These are phyloP conservation scores for Tetragonula carbonaria DNA, from an alignment of 2,888 invertebrate genomes.

Conservation along the genomic window DNA sequence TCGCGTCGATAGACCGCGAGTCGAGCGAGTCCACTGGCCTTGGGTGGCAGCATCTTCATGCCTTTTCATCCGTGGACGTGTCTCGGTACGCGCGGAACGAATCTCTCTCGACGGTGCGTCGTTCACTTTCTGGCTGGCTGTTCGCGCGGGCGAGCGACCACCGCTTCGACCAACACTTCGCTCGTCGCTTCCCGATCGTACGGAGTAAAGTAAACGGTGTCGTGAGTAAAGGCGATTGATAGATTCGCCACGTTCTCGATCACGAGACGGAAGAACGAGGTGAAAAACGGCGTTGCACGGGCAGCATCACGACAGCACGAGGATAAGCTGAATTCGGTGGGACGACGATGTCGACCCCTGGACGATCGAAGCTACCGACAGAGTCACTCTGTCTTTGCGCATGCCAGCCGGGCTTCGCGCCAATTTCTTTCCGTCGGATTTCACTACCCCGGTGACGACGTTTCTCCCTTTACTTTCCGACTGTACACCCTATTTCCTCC, in stretches of 20 bases:
- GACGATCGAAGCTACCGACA: conserved; percentile 70
- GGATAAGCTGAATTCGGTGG: conserved; percentile 49
- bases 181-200: background rate
- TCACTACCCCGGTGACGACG: background rate
- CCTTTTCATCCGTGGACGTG: conserved; percentile 20
- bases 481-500: too few species aligned
- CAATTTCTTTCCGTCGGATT: conserved; percentile 58
- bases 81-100: background rate
- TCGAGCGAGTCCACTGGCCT: conserved; percentile 40
- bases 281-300: conserved; percentile 21
- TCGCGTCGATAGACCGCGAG: background rate
- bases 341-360: conserved; percentile 63
- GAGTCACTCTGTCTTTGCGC: conserved; percentile 60
- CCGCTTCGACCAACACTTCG: background rate
- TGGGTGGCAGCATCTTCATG: conserved; percentile 17
- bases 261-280: conserved; percentile 49
- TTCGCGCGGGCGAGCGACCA: background rate
- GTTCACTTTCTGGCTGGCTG: background rate
- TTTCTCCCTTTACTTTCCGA: too few species aligned
- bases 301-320: conserved; percentile 65
- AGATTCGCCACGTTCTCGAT: conserved; percentile 41
- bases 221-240: background rate
- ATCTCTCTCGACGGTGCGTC: background rate
- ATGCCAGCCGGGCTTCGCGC: conserved; percentile 66
- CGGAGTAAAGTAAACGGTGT: too few species aligned